Base-by-base conservation (phyloP, 1,140 invertebrate genomes). In the Drosophila bifasciata region DNA sequence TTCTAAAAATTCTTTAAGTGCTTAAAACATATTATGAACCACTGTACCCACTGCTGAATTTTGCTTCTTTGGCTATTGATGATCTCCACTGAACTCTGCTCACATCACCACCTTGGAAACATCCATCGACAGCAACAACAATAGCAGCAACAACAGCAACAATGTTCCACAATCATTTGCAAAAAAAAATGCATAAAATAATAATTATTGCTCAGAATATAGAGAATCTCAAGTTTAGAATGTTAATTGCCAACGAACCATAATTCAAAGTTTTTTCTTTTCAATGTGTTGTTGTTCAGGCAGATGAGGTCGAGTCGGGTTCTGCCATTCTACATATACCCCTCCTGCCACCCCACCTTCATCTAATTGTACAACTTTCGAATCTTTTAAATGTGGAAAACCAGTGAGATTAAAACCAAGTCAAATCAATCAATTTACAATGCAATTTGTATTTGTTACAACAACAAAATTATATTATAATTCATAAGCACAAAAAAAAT, bases 201-300 rank as follows among this genome's bases (percentile, higher is more conserved):
- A 58, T 72, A 76, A 85, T 85, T 79, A 84, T 48, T 55, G 55
- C 59, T 51, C 40, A 25, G 55, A 36, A 44, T 21, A 43, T 21
- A 43, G 70, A 36, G 51, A 19, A 21, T 21, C 19, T 21, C 51
- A 36, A 41, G 48, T 46, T 53, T 58, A 74, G 69, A 74, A 66
- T 59, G 70, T 84, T 85, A 85, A 76, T 85, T 76, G 83, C 52
- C 55, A 58, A 58, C 69, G 75, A 84, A 74, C 59, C 39, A 76
- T 72, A 79, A 85, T 61, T 64, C 51, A 68, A 28, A 52, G 64
- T 52, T 60, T 70, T 39, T 39, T 60, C 74, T 39, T 39, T n/a
- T 23, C 19, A 48, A 63, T 72, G 50, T 41, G 76, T n/a, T n/a
- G n/a, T n/a, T n/a, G n/a, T 50, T 64, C 39, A 8, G 16, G 19